Evolutionary conservation across 2,113 vertebrate genomes (phyloP).

Genomic region (Eptesicus fuscus): DNA sequence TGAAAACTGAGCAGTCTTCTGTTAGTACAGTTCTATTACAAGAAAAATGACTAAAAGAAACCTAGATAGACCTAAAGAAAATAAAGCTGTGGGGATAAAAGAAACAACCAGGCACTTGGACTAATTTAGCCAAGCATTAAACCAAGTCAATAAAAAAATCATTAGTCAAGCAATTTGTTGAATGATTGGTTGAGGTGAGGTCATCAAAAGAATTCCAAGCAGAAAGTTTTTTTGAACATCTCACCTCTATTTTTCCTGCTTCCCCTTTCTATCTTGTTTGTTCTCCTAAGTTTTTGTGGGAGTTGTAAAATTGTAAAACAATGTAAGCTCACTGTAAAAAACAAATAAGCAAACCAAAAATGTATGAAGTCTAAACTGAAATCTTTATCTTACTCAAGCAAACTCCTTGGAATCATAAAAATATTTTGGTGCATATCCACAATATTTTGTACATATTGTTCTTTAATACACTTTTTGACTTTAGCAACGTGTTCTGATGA

Average conservation of each 20-base stretch:
- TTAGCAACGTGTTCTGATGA: not conserved
- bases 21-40: not conserved
- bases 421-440: not conserved
- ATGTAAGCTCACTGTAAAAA: not conserved
- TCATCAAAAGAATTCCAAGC: slow-evolving; percentile 6
- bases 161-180: not conserved
- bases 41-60: slow-evolving; percentile 18
- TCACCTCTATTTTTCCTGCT: not conserved
- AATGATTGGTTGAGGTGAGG: not conserved
- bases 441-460: not conserved
- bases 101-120: not conserved
- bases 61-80: not conserved
- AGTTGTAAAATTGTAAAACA: not conserved
- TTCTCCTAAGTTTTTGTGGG: not conserved
- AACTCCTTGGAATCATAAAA: not conserved
- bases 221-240: not conserved
- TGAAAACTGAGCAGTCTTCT: not conserved
- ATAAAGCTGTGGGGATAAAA: not conserved
- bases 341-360: not conserved
- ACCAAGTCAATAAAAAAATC: slow-evolving; percentile 16
- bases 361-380: not conserved
- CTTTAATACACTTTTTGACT: slow-evolving; percentile 15
- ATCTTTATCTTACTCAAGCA: not conserved
- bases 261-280: not conserved
- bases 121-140: slow-evolving; percentile 25